These are phyloP conservation scores for Balanococcus diminutus DNA, from an alignment of 2,888 invertebrate species.

Conservation along the genomic window DNA sequence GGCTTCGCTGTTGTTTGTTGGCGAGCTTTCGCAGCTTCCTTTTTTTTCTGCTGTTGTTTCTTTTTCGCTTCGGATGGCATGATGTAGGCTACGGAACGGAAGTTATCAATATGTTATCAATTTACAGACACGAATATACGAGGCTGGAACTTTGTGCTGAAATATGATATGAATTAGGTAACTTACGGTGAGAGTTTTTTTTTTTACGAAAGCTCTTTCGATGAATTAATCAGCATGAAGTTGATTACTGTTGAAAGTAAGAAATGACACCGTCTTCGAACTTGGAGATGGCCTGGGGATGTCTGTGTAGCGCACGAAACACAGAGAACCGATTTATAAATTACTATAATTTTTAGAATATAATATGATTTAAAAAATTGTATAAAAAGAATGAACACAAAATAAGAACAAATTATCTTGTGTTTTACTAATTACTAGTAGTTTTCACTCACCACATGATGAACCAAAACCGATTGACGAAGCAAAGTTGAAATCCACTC, in stretches of 20 bases:
- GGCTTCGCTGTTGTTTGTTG: constrained; percentile 63
- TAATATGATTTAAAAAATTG: neutral
- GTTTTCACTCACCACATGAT: neutral
- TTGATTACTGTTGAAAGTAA: neutral
- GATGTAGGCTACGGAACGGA: neutral
- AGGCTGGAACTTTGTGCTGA: neutral
- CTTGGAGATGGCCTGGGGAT: neutral
- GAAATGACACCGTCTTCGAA: neutral
- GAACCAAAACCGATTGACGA: neutral
- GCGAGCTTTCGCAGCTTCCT: constrained; percentile 85
- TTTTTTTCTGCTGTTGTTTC: constrained; percentile 96
- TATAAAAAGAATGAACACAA: constrained; percentile 1
- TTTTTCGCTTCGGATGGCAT: constrained; percentile 99
- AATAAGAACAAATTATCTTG: neutral
- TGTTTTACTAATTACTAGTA: too few species aligned
- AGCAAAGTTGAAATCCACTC: neutral
- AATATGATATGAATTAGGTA: neutral
- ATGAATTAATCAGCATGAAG: constrained; percentile 18
- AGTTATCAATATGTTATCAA: too few species aligned
- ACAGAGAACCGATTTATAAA: neutral
- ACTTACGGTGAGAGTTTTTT: neutral
- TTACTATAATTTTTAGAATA: neutral
- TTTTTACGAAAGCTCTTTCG: neutral
- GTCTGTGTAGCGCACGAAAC: neutral
- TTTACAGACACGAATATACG: neutral